Base-by-base conservation (phyloP, 2,888 invertebrate genomes). In the Drosophila testacea region DNA sequence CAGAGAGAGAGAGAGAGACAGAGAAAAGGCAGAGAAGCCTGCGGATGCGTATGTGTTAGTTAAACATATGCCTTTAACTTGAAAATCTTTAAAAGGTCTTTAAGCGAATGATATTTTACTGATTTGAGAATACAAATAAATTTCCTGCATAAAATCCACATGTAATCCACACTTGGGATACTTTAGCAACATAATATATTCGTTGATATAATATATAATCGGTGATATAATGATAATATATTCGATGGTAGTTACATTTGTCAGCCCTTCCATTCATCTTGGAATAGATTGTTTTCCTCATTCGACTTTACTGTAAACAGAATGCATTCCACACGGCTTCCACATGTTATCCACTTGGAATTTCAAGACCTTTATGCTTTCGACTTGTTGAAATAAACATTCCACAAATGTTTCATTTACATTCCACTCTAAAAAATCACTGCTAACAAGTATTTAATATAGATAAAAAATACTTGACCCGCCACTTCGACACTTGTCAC, bases 21-120 rank as follows among this genome's bases (percentile, higher is more conserved):
- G 11, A 16, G 30, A 30, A 6, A 6, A 10, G 36, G 27, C 27
- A n/a, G 32, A 6, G 34, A 41, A 16, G 56, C 62, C 44, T 22
- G 46, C 9, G 39, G 39, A 56, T 44, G 50, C 50, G 38, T 38
- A 28, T 56, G 55, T 44, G 34, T 56, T 56, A 56, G 55, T 56
- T 55, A 55, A 42, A 42, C 55, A 44, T 34, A 27, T 34, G 44
- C 42, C 27, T 34, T 34, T n/a, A 10, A n/a, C 55, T 34, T 13
- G 27, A 10, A 13, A 44, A 3, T 44, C 55, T 36, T 56, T 56
- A 56, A 56, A 56, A 36, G 27, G 13, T 13, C 55, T 56, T 56
- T 44, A 36, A 56, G 10, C n/a, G 13, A 22, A 27, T 36, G n/a
- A 11, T 2, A 9, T 34, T 52, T 32, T 7, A n/a, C 10, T 9